phyloP scores from a whole-genome alignment of 2,888 invertebrate species.

The Eristalinus sepulchralis region DNA sequence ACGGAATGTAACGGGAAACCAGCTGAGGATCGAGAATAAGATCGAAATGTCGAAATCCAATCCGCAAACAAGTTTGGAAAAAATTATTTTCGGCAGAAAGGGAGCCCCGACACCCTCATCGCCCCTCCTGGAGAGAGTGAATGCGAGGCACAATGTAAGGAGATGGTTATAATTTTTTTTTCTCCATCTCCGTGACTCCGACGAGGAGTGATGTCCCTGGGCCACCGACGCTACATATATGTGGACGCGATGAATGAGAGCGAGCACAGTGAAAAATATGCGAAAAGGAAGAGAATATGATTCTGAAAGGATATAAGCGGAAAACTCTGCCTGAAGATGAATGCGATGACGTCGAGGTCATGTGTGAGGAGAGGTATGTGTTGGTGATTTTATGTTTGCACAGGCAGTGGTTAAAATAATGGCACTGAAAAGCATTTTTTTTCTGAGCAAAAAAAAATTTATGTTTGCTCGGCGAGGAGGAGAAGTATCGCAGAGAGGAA shows the following conservation, averaged over 20 bases:
- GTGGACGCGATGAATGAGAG: neutral
- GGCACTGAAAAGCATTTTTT: constrained; percentile 6
- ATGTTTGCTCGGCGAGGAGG: neutral
- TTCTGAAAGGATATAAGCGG: constrained; percentile 44
- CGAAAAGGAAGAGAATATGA: constrained; percentile 46
- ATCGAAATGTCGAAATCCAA: constrained; percentile 46
- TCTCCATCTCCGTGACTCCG: neutral
- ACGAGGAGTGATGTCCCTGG: neutral
- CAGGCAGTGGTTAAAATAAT: constrained; percentile 9
- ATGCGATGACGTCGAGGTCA: constrained; percentile 22
- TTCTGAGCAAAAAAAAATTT: neutral
- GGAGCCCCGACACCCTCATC: neutral
- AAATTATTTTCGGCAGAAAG: constrained; percentile 10
- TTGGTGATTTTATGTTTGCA: constrained; percentile 41
- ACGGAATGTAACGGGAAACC: neutral
- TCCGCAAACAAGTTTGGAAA: constrained; percentile 45
- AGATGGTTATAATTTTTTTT: constrained; percentile 23
- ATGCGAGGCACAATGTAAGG: neutral
- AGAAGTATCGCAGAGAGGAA: neutral
- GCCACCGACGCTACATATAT: neutral
- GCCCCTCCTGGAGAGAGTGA: neutral
- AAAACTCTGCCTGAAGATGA: constrained; percentile 25
- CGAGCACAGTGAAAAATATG: constrained; percentile 2
- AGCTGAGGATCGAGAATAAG: neutral
- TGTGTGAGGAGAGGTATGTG: constrained; percentile 14